Evolutionary conservation across 1,140 invertebrate species (phyloP).

Genomic region (Dufourea novaeangliae): DNA sequence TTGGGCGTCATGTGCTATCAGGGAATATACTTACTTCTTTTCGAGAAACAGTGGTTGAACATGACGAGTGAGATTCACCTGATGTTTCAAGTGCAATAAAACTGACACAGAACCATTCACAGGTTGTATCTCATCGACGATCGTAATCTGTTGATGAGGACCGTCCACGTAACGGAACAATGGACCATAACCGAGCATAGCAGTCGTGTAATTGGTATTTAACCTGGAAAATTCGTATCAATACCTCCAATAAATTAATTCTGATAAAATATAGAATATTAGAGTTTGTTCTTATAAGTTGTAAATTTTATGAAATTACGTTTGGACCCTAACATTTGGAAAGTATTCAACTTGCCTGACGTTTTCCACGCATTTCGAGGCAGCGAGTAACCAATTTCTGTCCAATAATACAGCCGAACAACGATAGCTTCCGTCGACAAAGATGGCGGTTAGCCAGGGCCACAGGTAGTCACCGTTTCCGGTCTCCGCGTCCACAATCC

Average conservation of each 20-base stretch:
- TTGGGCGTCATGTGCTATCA: too few species aligned
- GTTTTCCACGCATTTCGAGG: slow-evolving; percentile 82
- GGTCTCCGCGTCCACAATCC: slow-evolving; percentile 50
- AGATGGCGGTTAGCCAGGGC: slow-evolving; percentile 88
- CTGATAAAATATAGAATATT: too few species aligned
- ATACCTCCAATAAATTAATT: neutral
- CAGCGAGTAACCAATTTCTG: slow-evolving; percentile 84
- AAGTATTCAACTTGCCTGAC: slow-evolving; percentile 78
- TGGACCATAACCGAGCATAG: slow-evolving; percentile 85
- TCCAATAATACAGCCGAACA: slow-evolving; percentile 87
- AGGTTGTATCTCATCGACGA: slow-evolving; percentile 81
- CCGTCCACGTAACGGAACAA: slow-evolving; percentile 82
- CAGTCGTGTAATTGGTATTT: slow-evolving; percentile 83
- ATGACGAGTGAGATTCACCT: slow-evolving; percentile 83
- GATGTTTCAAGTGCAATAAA: slow-evolving; percentile 83
- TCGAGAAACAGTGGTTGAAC: slow-evolving; percentile 83
- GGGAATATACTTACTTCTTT: slow-evolving; percentile 66
- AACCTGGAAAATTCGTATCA: slow-evolving; percentile 79
- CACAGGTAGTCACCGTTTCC: slow-evolving; percentile 75
- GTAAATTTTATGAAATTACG: too few species aligned
- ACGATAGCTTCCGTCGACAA: slow-evolving; percentile 84
- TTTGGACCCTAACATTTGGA: too few species aligned
- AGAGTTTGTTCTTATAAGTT: too few species aligned
- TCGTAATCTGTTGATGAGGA: slow-evolving; percentile 86
- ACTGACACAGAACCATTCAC: slow-evolving; percentile 82